Evolutionary conservation across 2,113 vertebrate genomes (phyloP).

Genomic region (Cettia cetti): DNA sequence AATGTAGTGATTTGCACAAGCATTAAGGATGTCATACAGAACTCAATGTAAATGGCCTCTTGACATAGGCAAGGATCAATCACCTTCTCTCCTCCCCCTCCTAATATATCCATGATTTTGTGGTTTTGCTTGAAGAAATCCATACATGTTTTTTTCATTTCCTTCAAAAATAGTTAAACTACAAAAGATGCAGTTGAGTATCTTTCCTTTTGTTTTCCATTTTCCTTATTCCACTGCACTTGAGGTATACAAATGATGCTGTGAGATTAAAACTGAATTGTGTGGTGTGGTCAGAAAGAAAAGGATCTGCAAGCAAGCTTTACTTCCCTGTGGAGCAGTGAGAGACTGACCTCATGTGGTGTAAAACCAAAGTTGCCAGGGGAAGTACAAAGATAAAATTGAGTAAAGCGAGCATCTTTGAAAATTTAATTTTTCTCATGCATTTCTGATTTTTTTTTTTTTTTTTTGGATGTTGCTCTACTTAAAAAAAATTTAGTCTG

Average conservation of each 20-base stretch:
- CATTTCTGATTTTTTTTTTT: neutral
- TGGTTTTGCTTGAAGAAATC: neutral
- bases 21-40: neutral
- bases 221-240: neutral
- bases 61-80: neutral
- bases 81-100: neutral
- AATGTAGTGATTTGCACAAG: neutral
- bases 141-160: neutral
- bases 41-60: neutral
- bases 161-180: neutral
- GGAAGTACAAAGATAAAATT: neutral
- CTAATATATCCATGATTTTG: neutral
- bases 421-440: neutral
- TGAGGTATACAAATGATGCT: neutral
- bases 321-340: neutral
- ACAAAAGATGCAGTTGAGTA: neutral
- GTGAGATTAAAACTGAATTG: neutral
- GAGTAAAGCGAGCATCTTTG: neutral
- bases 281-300: neutral
- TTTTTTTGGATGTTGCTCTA: neutral
- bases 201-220: neutral
- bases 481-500: neutral
- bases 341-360: slow-evolving; percentile 64
- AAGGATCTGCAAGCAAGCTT: neutral
- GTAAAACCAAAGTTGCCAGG: neutral